These are phyloP conservation scores for Erebia ligea DNA, from an alignment of 2,888 invertebrate species.

Conservation along the genomic window DNA sequence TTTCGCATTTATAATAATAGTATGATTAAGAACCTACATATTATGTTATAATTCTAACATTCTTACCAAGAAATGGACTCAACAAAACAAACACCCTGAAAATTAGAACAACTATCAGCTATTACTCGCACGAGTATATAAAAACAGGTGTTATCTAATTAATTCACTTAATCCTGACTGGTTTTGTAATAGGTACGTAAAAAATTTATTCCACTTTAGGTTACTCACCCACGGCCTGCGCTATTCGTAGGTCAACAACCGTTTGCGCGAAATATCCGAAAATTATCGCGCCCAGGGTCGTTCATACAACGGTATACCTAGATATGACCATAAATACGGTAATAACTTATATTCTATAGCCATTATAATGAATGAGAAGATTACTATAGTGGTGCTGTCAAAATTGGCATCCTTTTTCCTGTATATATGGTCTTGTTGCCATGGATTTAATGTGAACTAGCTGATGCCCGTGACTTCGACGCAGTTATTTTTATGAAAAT, in stretches of 20 bases:
- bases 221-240: slow-evolving; percentile 36
- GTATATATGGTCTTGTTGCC: too few species aligned
- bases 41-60: neutral
- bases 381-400: neutral
- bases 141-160: slow-evolving; percentile 36
- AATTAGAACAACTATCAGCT: slow-evolving; percentile 8
- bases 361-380: neutral
- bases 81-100: neutral
- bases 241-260: slow-evolving; percentile 34
- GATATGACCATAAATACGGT: neutral
- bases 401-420: too few species aligned
- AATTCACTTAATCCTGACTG: slow-evolving; percentile 40
- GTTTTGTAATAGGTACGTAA: slow-evolving; percentile 38
- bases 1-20: neutral
- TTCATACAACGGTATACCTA: slow-evolving; percentile 27
- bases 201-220: slow-evolving; percentile 35
- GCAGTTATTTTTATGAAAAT: too few species aligned
- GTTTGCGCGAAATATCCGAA: slow-evolving; percentile 32
- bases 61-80: neutral
- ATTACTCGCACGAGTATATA: slow-evolving; percentile 3
- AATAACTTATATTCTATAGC: neutral
- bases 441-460: too few species aligned
- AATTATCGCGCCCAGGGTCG: slow-evolving; percentile 30
- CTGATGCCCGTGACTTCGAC: too few species aligned
- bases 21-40: neutral